phyloP scores from a whole-genome alignment of 2,888 invertebrate genomes.

The Spisula subtruncata region DNA sequence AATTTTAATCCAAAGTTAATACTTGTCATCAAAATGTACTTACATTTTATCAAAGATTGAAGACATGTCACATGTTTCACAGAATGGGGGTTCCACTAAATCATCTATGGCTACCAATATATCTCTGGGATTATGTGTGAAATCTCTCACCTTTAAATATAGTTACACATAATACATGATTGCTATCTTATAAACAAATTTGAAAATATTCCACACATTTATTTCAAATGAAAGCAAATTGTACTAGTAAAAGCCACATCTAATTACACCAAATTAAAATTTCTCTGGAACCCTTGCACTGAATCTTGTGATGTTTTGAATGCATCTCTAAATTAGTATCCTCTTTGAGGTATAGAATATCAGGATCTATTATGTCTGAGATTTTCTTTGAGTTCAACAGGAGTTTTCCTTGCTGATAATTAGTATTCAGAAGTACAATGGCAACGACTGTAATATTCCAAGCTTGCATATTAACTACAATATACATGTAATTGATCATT shows the following conservation, averaged over 20 bases:
- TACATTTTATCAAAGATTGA: slow-evolving; percentile 83
- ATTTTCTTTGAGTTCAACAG: too few species aligned
- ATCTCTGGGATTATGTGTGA: slow-evolving; percentile 90
- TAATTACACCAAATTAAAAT: too few species aligned
- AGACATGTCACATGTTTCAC: slow-evolving; percentile 80
- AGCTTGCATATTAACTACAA: background rate
- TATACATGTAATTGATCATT: background rate
- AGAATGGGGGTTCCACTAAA: slow-evolving; percentile 84
- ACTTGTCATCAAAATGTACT: slow-evolving; percentile 60
- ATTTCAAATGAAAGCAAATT: too few species aligned
- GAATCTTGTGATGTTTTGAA: too few species aligned
- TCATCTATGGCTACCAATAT: slow-evolving; percentile 90
- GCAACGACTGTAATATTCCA: background rate
- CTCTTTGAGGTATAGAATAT: too few species aligned
- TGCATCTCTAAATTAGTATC: too few species aligned
- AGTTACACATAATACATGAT: background rate
- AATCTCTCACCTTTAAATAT: slow-evolving; percentile 89
- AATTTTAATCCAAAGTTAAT: background rate
- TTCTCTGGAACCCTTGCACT: too few species aligned
- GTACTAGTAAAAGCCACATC: too few species aligned
- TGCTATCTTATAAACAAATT: too few species aligned
- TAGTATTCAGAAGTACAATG: background rate
- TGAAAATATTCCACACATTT: too few species aligned
- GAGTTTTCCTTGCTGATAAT: background rate
- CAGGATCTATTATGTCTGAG: too few species aligned